Evolutionary conservation across 1,140 invertebrate species (phyloP), one percentile per base, ranked within the genome.

Genomic region (Drosophila rufa): DNA sequence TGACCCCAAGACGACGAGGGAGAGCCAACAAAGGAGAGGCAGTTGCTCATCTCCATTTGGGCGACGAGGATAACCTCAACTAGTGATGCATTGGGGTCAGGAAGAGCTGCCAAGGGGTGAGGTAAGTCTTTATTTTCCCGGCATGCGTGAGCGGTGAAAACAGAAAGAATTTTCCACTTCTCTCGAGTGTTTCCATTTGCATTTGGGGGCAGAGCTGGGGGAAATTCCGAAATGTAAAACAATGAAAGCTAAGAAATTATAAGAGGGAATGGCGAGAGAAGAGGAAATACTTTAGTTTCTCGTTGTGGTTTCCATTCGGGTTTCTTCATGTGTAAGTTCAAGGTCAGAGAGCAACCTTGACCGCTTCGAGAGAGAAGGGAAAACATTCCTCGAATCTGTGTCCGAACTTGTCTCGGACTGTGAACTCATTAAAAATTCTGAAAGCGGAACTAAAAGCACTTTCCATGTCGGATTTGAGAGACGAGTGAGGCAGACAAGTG

Each of bases 1-100:
- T 79, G 80, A 79, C 69, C 57, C 65, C 50, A 69, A 50, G 55
- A 62, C 9, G 55, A 53, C 1, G 48, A 12, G 42, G 43, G n/a
- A n/a, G 38, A 33, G 51, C 17, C 30, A 22, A n/a, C 17, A 6
- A 56, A 36, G 62, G 12, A 11, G 33, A 25, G 30, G n/a, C 14
- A 27, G 64, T 30, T 42, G 65, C 27, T 69, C 50, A 47, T 67
- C 48, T 71, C 48, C 62, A 48, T 69, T 48, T 27, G 22, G 30
- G 53, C 19, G 12, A 19, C 11, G 22, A 36, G 59, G 6, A 36
- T 22, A 70, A 57, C 75, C 77, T 47, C 60, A 68, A 65, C 48
- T 67, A 61, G 71, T 71, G 62, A 71, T 76, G 80, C 66, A 83
- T 79, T 83, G 78, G 61, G 80, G 80, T 82, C 80, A 83, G 53